Base-by-base conservation (phyloP, 2,797 vertebrate species). In the Trematomus bernacchii region DNA sequence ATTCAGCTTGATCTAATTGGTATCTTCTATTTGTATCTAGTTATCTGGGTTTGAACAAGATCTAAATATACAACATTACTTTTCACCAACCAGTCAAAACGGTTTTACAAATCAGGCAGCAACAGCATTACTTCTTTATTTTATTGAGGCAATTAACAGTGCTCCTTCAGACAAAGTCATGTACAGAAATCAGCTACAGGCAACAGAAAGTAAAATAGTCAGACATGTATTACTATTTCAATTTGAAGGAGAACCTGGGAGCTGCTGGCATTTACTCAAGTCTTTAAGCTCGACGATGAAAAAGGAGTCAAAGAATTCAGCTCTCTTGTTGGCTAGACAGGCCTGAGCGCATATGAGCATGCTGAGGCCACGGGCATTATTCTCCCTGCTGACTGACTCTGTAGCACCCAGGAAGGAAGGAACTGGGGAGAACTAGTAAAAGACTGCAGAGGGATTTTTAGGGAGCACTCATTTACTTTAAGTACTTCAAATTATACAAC, bases 341-440 rank as follows among this genome's bases (percentile, higher is more conserved):
- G 90, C 87, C 91, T 58, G 55, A 91, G 89, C 90, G 70, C 66
- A 93, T 92, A 86, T 88, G 70, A 91, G 88, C 85, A 85, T 79
- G 87, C 86, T 46, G 78, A 70, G 73, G 70, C 87, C 81, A 80
- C 73, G 54, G 69, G 64, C 54, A 43, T 58, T 75, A 57, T 75
- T 80, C 80, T 53, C 52, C 64, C 79, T 30, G 51, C 71, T 50
- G 50, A 48, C 68, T 79, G 73, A 33, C 82, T 73, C 46, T 48
- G 52, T 1, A 65, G 82, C 79, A 71, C 79, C 73, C 79, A 75
- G 80, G 85, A 82, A 88, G 79, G 79, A 81, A 82, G 73, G 66
- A 71, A 77, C 62, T 9, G 52, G 58, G 80, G 67, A 68, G 66
- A 70, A 40, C 65, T 52, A 76, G 70, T 76, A 70, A 89, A 84